Evolutionary conservation across 2,113 vertebrate genomes (phyloP).

Genomic region (Heterochromis multidens): DNA sequence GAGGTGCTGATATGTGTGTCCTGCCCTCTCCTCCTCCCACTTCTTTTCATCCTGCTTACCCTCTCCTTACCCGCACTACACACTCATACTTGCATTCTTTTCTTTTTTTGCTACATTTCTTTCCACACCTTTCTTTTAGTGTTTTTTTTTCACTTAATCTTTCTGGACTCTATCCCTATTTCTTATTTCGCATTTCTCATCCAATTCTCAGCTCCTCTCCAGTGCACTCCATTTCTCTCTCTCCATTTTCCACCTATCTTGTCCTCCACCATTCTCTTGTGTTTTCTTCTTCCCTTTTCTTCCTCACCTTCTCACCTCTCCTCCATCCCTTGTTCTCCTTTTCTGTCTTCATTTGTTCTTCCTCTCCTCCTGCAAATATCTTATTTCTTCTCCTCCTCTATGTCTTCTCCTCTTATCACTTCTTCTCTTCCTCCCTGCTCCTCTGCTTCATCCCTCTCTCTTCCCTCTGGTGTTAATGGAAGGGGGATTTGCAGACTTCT

Average conservation of each 20-base stretch:
- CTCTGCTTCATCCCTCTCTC: neutral
- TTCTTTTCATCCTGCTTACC: too few species aligned
- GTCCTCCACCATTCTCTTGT: neutral
- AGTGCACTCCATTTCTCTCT: neutral
- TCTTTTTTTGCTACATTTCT: neutral
- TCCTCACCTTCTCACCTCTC: too few species aligned
- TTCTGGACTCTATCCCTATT: neutral
- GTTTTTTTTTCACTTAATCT: neutral
- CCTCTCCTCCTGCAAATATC: neutral
- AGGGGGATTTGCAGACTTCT: slow-evolving; percentile 52
- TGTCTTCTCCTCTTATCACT: neutral
- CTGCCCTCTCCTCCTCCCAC: neutral
- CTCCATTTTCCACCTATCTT: neutral
- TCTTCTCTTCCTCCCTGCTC: neutral
- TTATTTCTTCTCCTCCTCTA: neutral
- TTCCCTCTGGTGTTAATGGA: slow-evolving; percentile 45
- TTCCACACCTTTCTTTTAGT: neutral
- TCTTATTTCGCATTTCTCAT: neutral
- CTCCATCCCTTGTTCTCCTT: neutral
- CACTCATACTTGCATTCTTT: neutral
- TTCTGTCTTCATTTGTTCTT: neutral
- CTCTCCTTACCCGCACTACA: neutral
- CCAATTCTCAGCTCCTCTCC: neutral
- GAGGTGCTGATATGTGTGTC: slow-evolving; percentile 12
- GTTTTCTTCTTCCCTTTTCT: neutral